A percentile compares a stretch with the other conserved stretches of the same genome.
phyloP scores from a whole-genome alignment of 2,888 invertebrate species.

The Cheilosia scutellata region DNA sequence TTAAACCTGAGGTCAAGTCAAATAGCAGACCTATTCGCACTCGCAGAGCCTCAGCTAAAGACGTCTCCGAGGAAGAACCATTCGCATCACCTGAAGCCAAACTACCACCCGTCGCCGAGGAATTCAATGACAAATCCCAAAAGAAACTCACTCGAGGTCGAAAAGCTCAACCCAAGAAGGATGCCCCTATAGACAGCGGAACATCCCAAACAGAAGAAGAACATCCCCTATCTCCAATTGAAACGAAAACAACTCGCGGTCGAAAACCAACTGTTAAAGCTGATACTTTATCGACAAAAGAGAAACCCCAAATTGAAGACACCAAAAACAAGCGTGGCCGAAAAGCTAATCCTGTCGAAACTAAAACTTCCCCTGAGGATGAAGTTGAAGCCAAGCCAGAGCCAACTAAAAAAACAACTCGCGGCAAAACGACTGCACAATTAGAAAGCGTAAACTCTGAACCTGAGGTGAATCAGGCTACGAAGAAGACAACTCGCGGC shows the following conservation, averaged over 20 bases:
- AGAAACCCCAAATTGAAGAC: neutral
- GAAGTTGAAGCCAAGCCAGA: neutral
- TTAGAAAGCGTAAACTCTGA: neutral
- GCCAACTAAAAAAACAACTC: constrained; percentile 3
- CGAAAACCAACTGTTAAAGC: constrained; percentile 18
- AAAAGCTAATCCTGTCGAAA: neutral
- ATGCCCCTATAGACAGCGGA: constrained; percentile 12
- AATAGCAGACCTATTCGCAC: constrained; percentile 1
- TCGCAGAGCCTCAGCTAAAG: constrained; percentile 8
- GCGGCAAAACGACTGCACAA: constrained; percentile 9
- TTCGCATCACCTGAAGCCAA: neutral
- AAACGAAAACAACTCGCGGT: constrained; percentile 12
- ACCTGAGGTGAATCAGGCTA: neutral
- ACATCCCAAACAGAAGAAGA: constrained; percentile 26
- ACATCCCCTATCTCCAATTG: neutral
- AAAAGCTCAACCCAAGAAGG: constrained; percentile 4
- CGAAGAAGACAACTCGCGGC: constrained; percentile 34
- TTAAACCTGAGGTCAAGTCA: neutral
- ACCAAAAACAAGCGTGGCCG: neutral
- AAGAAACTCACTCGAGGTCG: constrained; percentile 29
- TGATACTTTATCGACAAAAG: neutral
- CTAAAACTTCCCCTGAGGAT: neutral
- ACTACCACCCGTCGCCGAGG: neutral
- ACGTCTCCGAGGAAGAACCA: neutral
- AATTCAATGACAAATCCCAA: neutral